Evolutionary conservation across 2,797 vertebrate species (phyloP), one percentile per base, ranked within the genome.

Genomic region (Zenarchopterus dispar): DNA sequence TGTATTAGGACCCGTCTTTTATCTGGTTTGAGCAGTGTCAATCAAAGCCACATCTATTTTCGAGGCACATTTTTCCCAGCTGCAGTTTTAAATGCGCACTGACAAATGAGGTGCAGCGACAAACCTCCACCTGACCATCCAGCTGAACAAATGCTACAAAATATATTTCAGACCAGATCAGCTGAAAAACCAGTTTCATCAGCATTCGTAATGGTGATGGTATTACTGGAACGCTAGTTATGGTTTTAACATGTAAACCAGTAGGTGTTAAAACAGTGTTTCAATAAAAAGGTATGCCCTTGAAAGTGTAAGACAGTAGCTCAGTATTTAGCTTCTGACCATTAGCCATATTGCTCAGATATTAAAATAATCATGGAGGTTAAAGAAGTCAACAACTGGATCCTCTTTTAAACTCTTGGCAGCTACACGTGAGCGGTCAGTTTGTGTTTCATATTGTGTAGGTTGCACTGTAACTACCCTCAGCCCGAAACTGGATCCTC

Each of bases 391-490:
- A 43, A 81, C 79, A 81, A 87, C 62, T 6, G 28, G 62, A 90
- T 67, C 77, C 67, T 41, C 16, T 28, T 43, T 39, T 77, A 73
- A 82, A 78, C 44, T 52, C 36, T 59, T 79, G 77, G 62, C 74
- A 74, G 73, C 71, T 66, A 22, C 51, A 56, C 59, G 46, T 33
- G 49, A 50, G 47, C 71, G 31, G 69, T 70, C 82, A 54, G 86
- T 77, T 87, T 80, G 42, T 73, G 77, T 89, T 75, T 82, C 76
- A 75, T 28, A 73, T 60, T 74, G 81, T 77, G 74, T 81, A 82
- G 66, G 62, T 68, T 80, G 66, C 67, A 70, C 84, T 80, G 73
- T 85, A 89, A 85, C 83, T 87, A 88, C 80, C 45, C 47, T 1
- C 22, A 0, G 22, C 16, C 31, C 67, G 86, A 84, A 85, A 91